Conservation (phyloP, 2,797 vertebrate species). For the Cirrhinus mrigala region DNA sequence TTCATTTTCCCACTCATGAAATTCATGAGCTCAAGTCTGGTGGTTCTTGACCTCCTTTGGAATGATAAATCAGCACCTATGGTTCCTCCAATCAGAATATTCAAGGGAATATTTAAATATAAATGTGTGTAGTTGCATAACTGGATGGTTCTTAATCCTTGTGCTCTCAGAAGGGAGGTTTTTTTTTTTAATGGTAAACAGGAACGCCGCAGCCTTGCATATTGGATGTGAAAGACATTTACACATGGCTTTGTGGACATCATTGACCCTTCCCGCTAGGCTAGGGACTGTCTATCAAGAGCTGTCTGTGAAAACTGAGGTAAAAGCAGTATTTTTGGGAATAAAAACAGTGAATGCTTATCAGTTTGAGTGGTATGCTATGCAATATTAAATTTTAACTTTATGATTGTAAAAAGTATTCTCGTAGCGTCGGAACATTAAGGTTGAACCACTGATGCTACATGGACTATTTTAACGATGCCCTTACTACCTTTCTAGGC, state of each 20-base stretch:
- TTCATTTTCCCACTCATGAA: constrained; percentile 44
- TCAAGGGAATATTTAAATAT: constrained; percentile 13
- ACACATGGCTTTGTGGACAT: constrained; percentile 35
- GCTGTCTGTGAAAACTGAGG: background rate
- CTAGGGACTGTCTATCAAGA: constrained; percentile 44
- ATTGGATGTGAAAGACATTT: constrained; percentile 34
- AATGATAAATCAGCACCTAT: constrained; percentile 38
- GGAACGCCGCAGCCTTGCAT: background rate
- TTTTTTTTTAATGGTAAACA: constrained; percentile 27
- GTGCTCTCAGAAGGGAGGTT: background rate
- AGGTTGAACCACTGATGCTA: no score
- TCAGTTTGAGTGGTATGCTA: background rate
- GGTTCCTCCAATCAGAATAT: constrained; percentile 6
- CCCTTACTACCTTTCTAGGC: no score
- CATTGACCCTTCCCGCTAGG: constrained; percentile 10
- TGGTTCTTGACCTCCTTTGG: constrained; percentile 19
- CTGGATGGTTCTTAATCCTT: background rate
- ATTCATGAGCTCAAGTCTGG: constrained; percentile 46
- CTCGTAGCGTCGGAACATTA: no score
- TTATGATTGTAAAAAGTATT: no score
- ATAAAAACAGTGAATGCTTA: background rate
- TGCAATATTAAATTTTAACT: background rate
- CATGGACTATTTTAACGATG: no score
- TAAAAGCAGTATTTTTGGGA: background rate
- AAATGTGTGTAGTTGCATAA: constrained; percentile 7